These are phyloP conservation scores for Siniperca obscura DNA, from an alignment of 2,797 vertebrate genomes.

Conservation along the genomic window DNA sequence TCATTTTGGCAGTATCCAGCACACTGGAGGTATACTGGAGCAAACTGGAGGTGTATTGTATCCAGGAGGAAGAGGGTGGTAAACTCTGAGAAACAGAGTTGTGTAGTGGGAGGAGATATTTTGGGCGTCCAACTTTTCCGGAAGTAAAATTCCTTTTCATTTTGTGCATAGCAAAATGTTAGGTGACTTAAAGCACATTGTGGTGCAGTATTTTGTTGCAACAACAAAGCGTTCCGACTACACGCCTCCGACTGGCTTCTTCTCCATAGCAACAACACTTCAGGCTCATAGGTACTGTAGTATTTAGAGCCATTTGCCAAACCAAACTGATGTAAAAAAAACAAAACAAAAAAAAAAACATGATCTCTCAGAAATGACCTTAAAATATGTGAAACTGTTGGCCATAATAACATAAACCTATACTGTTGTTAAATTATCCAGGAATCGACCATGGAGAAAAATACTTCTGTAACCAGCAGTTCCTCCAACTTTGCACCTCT, in stretches of 20 bases:
- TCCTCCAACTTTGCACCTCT: conserved; percentile 12
- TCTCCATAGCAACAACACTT: conserved; percentile 21
- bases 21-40: conserved; percentile 16
- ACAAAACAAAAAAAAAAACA: neutral
- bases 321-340: neutral
- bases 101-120: conserved; percentile 43
- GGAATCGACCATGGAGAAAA: conserved; percentile 7
- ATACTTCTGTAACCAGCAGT: neutral
- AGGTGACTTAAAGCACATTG: neutral
- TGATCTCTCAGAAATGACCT: neutral
- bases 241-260: neutral
- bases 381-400: neutral
- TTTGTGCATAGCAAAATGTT: conserved; percentile 13
- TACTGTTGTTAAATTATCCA: conserved; percentile 1
- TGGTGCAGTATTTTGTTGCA: neutral
- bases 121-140: conserved; percentile 14
- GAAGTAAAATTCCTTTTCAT: conserved; percentile 6
- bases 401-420: neutral
- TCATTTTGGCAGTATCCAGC: conserved; percentile 37
- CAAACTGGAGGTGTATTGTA: conserved; percentile 26
- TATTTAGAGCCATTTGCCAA: neutral
- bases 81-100: conserved; percentile 31
- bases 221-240: neutral
- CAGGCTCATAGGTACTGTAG: neutral
- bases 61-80: conserved; percentile 24